Conservation (phyloP, 2,888 invertebrate genomes). For the Girardia tigrina region DNA sequence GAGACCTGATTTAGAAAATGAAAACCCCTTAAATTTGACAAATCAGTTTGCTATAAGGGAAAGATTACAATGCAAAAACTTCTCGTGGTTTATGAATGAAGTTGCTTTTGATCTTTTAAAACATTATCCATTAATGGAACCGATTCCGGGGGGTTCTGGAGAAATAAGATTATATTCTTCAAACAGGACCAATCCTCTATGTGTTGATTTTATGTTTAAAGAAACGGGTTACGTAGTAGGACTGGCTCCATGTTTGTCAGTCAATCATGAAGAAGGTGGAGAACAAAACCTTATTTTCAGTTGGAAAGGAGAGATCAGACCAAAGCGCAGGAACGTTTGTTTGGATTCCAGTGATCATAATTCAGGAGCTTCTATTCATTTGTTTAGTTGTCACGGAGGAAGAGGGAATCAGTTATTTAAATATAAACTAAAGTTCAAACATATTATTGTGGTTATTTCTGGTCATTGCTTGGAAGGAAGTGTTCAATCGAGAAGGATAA, state of each 20-base stretch:
- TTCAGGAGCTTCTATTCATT: constrained; percentile 55
- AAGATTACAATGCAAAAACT: constrained; percentile 69
- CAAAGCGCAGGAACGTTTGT: constrained; percentile 61
- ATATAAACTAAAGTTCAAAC: constrained; percentile 32
- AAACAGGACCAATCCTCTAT: constrained; percentile 60
- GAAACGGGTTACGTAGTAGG: constrained; percentile 39
- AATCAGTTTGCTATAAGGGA: constrained; percentile 63
- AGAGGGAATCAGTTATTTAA: constrained; percentile 83
- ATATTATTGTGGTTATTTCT: background rate
- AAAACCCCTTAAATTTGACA: constrained; percentile 55
- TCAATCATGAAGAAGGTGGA: constrained; percentile 45
- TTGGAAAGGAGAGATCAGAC: constrained; percentile 68
- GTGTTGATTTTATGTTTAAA: constrained; percentile 58
- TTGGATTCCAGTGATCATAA: constrained; percentile 65
- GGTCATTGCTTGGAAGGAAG: background rate
- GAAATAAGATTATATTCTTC: constrained; percentile 53
- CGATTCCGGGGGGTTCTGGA: constrained; percentile 67
- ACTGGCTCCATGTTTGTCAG: constrained; percentile 53
- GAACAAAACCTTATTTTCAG: constrained; percentile 49
- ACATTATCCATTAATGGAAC: constrained; percentile 58
- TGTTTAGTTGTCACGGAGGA: constrained; percentile 75
- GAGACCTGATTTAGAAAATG: constrained; percentile 61
- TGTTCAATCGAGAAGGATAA: background rate
- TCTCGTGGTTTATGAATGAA: constrained; percentile 74
- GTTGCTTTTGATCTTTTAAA: constrained; percentile 34